These are phyloP conservation scores for Hepsetus odoe DNA, from an alignment of 2,113 vertebrate genomes.

Conservation along the genomic window DNA sequence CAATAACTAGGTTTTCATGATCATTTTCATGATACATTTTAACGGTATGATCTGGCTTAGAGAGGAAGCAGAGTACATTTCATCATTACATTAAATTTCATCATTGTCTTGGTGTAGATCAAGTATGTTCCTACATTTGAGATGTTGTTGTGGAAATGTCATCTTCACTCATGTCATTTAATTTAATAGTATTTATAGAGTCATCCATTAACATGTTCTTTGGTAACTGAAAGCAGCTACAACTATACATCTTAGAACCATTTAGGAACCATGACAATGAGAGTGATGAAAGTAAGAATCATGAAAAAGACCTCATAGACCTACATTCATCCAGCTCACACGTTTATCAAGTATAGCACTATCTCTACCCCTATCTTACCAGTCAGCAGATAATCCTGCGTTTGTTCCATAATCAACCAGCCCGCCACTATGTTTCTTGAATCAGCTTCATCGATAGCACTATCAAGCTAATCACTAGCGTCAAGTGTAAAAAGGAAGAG, in stretches of 20 bases:
- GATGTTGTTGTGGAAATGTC: too few species aligned
- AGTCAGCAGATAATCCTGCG: conserved; percentile 80
- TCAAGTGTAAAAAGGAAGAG: conserved; percentile 82
- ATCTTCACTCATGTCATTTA: too few species aligned
- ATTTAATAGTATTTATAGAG: too few species aligned
- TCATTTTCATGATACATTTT: background rate
- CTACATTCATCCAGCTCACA: conserved; percentile 74
- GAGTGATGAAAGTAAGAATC: too few species aligned
- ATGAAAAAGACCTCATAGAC: too few species aligned
- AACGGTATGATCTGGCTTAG: background rate
- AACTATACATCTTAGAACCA: too few species aligned
- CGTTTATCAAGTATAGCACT: conserved; percentile 71
- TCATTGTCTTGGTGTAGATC: conserved; percentile 76
- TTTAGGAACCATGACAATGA: too few species aligned
- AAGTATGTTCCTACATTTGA: too few species aligned
- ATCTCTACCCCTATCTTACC: conserved; percentile 81
- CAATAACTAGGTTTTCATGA: background rate
- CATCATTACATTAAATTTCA: conserved; percentile 68
- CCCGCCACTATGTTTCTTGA: conserved; percentile 52
- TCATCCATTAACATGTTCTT: too few species aligned
- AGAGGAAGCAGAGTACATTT: background rate
- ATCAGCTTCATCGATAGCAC: conserved; percentile 73
- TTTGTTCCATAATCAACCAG: conserved; percentile 76
- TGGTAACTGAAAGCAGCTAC: too few species aligned
- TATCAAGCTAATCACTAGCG: conserved; percentile 87